phyloP scores from a whole-genome alignment of 2,888 invertebrate genomes.

The Spilarctia lutea region DNA sequence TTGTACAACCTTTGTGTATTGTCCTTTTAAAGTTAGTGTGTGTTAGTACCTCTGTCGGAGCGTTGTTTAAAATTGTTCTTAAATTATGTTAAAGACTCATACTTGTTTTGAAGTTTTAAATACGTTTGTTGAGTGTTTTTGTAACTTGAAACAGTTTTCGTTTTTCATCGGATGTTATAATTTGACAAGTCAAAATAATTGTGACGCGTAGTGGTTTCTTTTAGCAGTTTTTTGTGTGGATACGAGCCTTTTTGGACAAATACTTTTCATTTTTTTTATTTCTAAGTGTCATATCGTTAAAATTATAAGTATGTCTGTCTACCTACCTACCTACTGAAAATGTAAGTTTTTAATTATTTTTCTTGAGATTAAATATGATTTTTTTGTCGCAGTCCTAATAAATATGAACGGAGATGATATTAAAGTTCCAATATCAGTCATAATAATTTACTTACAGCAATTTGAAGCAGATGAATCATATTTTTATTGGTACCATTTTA shows the following conservation, averaged over 20 bases:
- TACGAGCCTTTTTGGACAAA: neutral
- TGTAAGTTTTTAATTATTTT: neutral
- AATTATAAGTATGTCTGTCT: neutral
- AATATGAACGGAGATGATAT: neutral
- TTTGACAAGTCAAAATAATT: constrained; percentile 2
- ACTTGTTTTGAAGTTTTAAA: constrained; percentile 14
- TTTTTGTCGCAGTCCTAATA: neutral
- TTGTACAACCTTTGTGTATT: constrained; percentile 26
- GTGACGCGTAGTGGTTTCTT: neutral
- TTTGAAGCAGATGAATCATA: neutral
- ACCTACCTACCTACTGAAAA: neutral
- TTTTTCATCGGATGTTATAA: neutral
- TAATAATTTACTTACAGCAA: neutral
- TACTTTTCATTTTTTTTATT: neutral
- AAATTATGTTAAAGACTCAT: constrained; percentile 40
- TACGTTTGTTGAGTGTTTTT: constrained; percentile 6
- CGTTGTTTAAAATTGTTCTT: constrained; percentile 40
- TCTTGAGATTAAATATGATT: neutral
- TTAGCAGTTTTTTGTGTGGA: neutral
- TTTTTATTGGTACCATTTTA: constrained; percentile 4
- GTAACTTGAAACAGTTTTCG: neutral
- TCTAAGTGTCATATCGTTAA: neutral
- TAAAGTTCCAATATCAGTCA: neutral
- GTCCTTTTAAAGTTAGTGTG: constrained; percentile 6
- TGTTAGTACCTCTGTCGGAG: constrained; percentile 24